Evolutionary conservation across 2,888 invertebrate species (phyloP), one percentile per base, ranked within the genome.

Genomic region (Conchocele bisecta): DNA sequence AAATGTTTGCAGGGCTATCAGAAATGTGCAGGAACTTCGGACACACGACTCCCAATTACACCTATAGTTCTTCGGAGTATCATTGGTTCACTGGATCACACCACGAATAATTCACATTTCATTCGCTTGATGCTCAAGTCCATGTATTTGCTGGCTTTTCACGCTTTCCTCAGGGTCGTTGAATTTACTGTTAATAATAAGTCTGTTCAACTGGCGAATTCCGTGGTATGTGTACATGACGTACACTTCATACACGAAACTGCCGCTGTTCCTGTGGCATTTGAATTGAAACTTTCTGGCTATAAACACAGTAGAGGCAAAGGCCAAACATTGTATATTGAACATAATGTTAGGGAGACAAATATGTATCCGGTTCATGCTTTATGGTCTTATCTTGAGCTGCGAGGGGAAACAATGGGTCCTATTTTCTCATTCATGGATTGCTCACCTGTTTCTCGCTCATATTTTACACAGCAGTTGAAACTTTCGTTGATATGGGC

Each of bases 381-480:
- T 28, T 28, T 48, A 17, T 48, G 48, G 48, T n/a, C 15, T 11
- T 48, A 48, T 28, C 6, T 28, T 7, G 4, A 28, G 17, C 29
- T 48, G 4, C 4, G 48, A 28, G 6, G 2, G 17, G 20, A 28
- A 48, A 7, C 3, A 9, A 9, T 3, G 3, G 48, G 48, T 28
- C 48, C 48, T 13, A 4, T 48, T 6, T 48, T 48, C 17, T 48
- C 48, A 3, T 48, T 48, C 15, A 48, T 48, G 48, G 48, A 48
- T 28, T n/a, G 48, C 6, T 26, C 48, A 28, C 48, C 48, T 4
- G 48, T 48, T 9, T 48, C 48, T 5, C 7, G 48, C 6, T 24
- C 48, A 9, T 48, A 7, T 31, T 48, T 48, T 28, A 28, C 15
- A 4, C 48, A 48, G 5, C 48, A 48, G 29, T 15, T 48, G 5